Evolutionary conservation across 2,888 invertebrate genomes (phyloP).

Genomic region (Rotaria sp.): DNA sequence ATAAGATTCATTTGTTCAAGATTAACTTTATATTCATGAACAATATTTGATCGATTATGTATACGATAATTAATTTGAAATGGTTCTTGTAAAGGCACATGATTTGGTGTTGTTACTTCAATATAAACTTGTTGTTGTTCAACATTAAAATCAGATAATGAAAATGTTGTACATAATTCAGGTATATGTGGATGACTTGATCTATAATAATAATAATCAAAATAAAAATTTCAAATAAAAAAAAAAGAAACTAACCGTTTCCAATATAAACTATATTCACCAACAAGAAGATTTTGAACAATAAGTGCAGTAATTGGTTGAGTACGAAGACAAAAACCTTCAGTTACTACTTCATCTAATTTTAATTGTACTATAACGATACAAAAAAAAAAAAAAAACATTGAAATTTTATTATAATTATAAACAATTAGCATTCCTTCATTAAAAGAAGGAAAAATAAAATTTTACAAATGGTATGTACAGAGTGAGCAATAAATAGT

Average conservation of each 20-base stretch:
- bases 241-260: background rate
- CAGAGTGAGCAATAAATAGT: no score
- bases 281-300: slow-evolving; percentile 21
- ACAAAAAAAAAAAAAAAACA: background rate
- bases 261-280: slow-evolving; percentile 30
- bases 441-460: no score
- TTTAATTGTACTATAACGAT: slow-evolving; percentile 17
- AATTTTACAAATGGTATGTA: no score
- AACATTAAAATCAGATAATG: slow-evolving; percentile 27
- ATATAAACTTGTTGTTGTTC: slow-evolving; percentile 26
- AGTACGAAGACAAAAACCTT: slow-evolving; percentile 36
- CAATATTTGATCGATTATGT: slow-evolving; percentile 12
- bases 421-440: no score
- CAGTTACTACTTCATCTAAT: slow-evolving; percentile 29
- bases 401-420: background rate
- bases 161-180: slow-evolving; percentile 24
- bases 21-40: slow-evolving; percentile 23
- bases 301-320: background rate
- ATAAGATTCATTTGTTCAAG: slow-evolving; percentile 9
- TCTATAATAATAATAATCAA: background rate
- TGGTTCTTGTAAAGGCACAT: slow-evolving; percentile 18
- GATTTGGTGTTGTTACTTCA: background rate
- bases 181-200: slow-evolving; percentile 13
- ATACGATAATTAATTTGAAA: slow-evolving; percentile 23
- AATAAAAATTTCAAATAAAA: background rate